Percentiles rank a stretch among this genome's conserved stretches.
Evolutionary conservation across 23 tunicate species (phyloP).

Genomic region (Halocynthia roretzi): DNA sequence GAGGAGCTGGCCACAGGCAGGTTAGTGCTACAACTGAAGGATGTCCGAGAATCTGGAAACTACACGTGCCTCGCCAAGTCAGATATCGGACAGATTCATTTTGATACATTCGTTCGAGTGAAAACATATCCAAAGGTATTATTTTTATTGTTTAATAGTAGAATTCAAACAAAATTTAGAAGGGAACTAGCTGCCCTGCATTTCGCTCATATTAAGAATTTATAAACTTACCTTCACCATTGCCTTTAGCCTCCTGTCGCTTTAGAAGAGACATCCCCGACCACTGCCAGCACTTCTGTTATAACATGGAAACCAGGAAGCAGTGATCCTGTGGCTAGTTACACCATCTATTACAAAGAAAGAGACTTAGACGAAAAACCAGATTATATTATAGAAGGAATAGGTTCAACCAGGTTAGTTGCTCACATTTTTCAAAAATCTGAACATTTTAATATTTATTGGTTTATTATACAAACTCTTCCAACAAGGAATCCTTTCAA

Average conservation of each 20-base stretch:
- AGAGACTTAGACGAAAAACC: not conserved
- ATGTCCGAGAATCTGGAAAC: constrained; percentile 52
- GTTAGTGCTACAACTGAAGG: constrained; percentile 28
- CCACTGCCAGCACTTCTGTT: constrained; percentile 17
- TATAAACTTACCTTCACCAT: not conserved
- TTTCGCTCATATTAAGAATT: not conserved
- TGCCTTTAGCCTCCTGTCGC: constrained; percentile 35
- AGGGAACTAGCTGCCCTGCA: not conserved
- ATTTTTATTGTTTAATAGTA: not conserved
- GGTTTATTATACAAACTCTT: too few species aligned
- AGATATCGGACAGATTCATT: constrained; percentile 24
- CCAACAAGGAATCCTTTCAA: too few species aligned
- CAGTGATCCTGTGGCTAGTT: constrained; percentile 36
- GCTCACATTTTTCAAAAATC: not conserved
- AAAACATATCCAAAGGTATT: constrained; percentile 63
- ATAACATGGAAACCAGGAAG: constrained; percentile 40
- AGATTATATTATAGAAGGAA: constrained; percentile 12
- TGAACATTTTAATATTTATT: too few species aligned
- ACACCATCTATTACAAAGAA: constrained; percentile 39
- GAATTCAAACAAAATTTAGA: not conserved
- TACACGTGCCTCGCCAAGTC: constrained; percentile 85
- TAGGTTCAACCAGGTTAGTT: constrained; percentile 46
- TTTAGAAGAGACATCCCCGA: constrained; percentile 7
- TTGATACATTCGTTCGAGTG: constrained; percentile 54
- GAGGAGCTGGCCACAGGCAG: constrained; percentile 26